Evolutionary conservation across 2,888 invertebrate genomes (phyloP), one percentile per base, ranked within the genome.

Genomic region (Camptogramma bilineatum): DNA sequence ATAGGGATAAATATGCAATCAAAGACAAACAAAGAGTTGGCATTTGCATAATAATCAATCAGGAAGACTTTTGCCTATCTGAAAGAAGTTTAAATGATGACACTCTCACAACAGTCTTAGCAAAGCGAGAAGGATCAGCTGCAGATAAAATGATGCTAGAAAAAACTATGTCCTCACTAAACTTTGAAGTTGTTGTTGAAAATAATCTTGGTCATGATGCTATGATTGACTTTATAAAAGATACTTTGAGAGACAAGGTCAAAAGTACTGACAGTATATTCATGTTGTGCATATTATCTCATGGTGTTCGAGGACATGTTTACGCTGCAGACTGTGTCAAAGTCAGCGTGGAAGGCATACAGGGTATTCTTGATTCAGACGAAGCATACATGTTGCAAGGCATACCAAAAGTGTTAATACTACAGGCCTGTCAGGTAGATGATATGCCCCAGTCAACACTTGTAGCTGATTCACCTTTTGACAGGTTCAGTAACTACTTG

Each of bases 391-490:
- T 81, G 24, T 75, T 92, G 21, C 74, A 78, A 60, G 81, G 83
- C 0, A 88, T 88, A 47, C 93, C 93, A 0, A 93, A 93, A 68
- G 75, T 93, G 2, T 70, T 93, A 16, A 86, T 93, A 56, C 73
- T 93, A 61, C 91, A 93, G 76, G 93, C 93, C 8, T 93, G 93
- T 67, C 91, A 91, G 74, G 83, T 85, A n/a, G 80, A 86, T 67
- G 81, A 84, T 19, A 64, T 71, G 16, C 66, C 79, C 50, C 62
- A 63, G 18, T 68, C 72, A 1, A 71, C 57, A 19, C 55, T 91
- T 19, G 85, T 86, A 28, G 78, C 91, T 21, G 93, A 92, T 76
- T 78, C 78, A 13, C 83, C 85, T 8, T 4, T 34, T 44, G 31
- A 16, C 0, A 44, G n/a, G 65, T 59, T 52, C 21, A 75, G 68